Base-by-base conservation (phyloP, 35 echinoderm and acorn worm species). In the Acanthaster planci region DNA sequence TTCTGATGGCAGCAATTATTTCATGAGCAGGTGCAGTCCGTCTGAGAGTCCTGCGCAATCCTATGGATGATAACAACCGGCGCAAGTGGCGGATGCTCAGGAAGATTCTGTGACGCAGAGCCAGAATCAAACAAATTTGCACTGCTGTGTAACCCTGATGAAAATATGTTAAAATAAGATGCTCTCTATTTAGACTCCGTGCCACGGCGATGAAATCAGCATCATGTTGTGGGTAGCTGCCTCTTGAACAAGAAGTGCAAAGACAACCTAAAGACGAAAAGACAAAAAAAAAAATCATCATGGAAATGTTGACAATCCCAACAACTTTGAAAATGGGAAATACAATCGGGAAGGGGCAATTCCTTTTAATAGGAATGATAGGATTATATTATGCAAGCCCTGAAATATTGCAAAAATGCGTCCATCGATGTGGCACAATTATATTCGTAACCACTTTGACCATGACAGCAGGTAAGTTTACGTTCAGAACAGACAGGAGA, bases 151-250 rank as follows among this genome's bases (percentile, higher is more conserved):
- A 86, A 44, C 83, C 54, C 6, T 18, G 19, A 52, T 22, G 8
- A 53, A 22, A 91, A 38, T 91, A 91, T 18, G 64, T 76, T 54
- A 12, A 8, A 81, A 91, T 86, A 14, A 86, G 44, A 21, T 22
- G 32, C 60, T 91, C 83, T 17, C 78, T 19, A 26, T 81, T 51
- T 12, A 81, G 10, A 81, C 38, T 40, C 26, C 21, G 38, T 2
- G 21, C 0, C 22, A 18, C 15, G 54, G 16, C 22, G 27, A 50
- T 27, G 22, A 52, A 52, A 16, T 81, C 39, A 67, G 8, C 59
- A 16, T 67, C n/a, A 67, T 67, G 59, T 32, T 23, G 2, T 7
- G 59, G 59, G 59, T 22, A 67, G 8, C 8, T 22, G 26, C 59
- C n/a, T 67, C 59, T 23, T 67, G 59, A 23, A 67, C n/a, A 67